phyloP scores from a whole-genome alignment of 2,113 vertebrate genomes.

The Eulemur rufifrons region DNA sequence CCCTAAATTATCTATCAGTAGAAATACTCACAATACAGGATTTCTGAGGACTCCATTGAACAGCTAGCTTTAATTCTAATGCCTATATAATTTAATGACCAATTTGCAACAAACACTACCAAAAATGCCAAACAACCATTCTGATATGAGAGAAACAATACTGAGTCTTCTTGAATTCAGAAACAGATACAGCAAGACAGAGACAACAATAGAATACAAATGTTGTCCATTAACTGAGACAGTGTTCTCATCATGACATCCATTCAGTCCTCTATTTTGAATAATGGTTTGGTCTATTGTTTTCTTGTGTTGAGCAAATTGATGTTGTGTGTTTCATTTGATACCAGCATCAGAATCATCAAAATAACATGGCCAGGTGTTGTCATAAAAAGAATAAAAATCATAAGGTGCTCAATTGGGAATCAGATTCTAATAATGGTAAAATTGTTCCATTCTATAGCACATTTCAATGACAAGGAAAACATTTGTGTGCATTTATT shows the following conservation, averaged over 20 bases:
- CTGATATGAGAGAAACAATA: background rate
- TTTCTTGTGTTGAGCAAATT: background rate
- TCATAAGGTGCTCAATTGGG: background rate
- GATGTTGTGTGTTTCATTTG: background rate
- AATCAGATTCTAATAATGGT: background rate
- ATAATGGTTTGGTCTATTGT: background rate
- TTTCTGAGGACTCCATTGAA: background rate
- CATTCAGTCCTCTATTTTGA: background rate
- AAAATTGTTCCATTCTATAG: background rate
- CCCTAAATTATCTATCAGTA: background rate
- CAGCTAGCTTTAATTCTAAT: background rate
- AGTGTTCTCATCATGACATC: background rate
- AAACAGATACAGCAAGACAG: background rate
- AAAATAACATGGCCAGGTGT: background rate
- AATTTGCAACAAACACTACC: background rate
- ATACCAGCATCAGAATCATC: background rate
- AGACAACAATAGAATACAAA: background rate
- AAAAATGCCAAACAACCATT: background rate
- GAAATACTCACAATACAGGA: background rate
- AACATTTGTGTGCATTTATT: background rate
- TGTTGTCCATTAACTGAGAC: background rate
- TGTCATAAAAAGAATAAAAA: slow-evolving; percentile 31
- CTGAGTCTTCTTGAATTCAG: background rate
- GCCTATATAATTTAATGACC: background rate
- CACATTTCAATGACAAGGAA: background rate